Percentiles rank a stretch among this genome's conserved stretches.
Conservation (phyloP, 23 tunicate species). For the Oikopleura dioica region DNA sequence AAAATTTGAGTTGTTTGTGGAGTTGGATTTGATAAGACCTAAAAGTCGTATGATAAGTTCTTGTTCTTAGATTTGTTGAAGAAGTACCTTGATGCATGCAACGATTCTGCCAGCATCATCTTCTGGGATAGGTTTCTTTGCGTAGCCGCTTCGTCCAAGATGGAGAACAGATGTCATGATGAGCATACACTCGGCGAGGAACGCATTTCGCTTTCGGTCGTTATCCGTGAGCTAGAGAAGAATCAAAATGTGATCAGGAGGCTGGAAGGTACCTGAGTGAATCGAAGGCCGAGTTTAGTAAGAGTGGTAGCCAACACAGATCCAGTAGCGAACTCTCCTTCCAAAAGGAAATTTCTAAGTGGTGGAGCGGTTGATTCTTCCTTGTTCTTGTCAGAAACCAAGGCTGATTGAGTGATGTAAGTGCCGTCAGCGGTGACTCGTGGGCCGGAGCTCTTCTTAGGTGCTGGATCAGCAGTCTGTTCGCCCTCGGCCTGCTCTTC, state of each 20-base stretch:
- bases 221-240: constrained; percentile 16
- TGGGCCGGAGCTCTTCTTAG: constrained; percentile 19
- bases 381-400: constrained; percentile 17
- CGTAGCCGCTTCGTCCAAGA: constrained; percentile 46
- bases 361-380: constrained; percentile 34
- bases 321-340: constrained; percentile 53
- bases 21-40: neutral
- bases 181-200: constrained; percentile 59
- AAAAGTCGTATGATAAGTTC: neutral
- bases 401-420: constrained; percentile 84
- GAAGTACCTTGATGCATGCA: constrained; percentile 38
- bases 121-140: constrained; percentile 63
- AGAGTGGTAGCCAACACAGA: constrained; percentile 63
- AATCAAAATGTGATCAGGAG: neutral
- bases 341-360: constrained; percentile 69
- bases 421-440: constrained; percentile 91
- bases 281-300: constrained; percentile 71
- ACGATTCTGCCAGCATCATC: constrained; percentile 51
- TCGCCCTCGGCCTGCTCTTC: constrained; percentile 24
- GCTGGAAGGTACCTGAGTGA: neutral
- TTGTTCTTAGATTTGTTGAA: neutral
- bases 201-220: constrained; percentile 13
- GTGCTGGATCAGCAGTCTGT: no score
- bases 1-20: neutral
- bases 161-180: constrained; percentile 67